Evolutionary conservation across 2,888 invertebrate species (phyloP), one percentile per base, ranked within the genome.

Genomic region (Brenthis hecate): DNA sequence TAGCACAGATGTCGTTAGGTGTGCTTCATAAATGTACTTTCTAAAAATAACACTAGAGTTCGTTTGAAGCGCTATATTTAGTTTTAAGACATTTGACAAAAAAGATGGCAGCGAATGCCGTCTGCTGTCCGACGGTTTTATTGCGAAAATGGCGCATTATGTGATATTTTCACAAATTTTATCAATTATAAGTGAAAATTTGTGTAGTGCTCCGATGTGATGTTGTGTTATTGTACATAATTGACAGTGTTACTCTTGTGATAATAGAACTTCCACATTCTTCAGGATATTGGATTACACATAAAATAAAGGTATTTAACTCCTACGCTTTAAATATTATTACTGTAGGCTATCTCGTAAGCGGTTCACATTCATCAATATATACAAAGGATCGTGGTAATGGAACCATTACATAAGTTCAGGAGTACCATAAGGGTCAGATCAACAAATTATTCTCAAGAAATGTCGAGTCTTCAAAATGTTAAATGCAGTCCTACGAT

Each of bases 21-120:
- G 78, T 70, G 67, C 72, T 69, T 62, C 57, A 73, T 72, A 73
- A 76, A 81, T 60, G 73, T 87, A 88, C 84, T 92, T 85, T 88
- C 92, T 92, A 92, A 91, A 92, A 92, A 92, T 92, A 92, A 90
- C 92, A 86, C 91, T 87, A 92, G 92, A 92, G 92, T 92, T 92
- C 92, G 92, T 92, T 87, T 84, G 81, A 85, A 88, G 88, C 91
- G 88, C 89, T 92, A 92, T 90, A 90, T 87, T 91, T 92, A 92
- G 92, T 91, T 88, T 88, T 90, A 88, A 92, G 91, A 91, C 89
- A 91, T 92, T 92, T 92, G 92, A 92, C 91, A 92, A 91, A 92
- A 92, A 92, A 92, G 92, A 92, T 92, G 92, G 92, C 92, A 92
- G 91, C 91, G 91, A 87, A 82, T 84, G 92, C 88, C 87, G 91